A percentile compares a stretch with the other conserved stretches of the same genome.
Conservation (phyloP, 2,113 vertebrate genomes). For the Nerophis lumbriciformis region DNA sequence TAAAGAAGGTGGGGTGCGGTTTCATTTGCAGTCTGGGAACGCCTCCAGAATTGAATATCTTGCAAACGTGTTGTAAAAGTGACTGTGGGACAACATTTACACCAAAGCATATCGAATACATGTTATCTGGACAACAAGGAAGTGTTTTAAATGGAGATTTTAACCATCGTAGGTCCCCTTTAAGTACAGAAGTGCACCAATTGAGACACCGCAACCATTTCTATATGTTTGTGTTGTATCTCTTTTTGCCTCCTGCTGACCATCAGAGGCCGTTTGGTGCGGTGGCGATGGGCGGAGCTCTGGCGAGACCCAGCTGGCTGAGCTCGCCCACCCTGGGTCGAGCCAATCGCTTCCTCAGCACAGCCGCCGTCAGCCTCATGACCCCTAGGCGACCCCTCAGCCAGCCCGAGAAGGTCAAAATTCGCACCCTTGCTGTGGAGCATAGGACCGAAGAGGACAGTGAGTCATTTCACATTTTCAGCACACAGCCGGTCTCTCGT, state of each 20-base stretch:
- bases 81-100: too few relatives aligned
- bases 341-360: conserved; percentile 94
- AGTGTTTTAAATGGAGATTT: too few relatives aligned
- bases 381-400: conserved; percentile 85
- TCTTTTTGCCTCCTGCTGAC: neutral
- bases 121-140: too few relatives aligned
- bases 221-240: too few relatives aligned
- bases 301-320: conserved; percentile 89
- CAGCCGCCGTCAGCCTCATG: conserved; percentile 92
- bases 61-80: too few relatives aligned
- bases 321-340: conserved; percentile 93
- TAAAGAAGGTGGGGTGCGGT: too few relatives aligned
- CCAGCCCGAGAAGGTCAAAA: conserved; percentile 85
- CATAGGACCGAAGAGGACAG: conserved; percentile 93
- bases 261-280: conserved; percentile 81
- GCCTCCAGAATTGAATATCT: too few relatives aligned
- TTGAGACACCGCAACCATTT: neutral
- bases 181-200: neutral
- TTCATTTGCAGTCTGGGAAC: too few relatives aligned
- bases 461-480: conserved; percentile 49
- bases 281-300: conserved; percentile 79
- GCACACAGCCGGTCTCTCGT: too few relatives aligned
- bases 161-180: neutral
- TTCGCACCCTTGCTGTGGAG: conserved; percentile 83
- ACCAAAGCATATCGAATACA: too few relatives aligned